Evolutionary conservation across 2,888 invertebrate genomes (phyloP).

Genomic region (Hirtodrosophila histrioides): DNA sequence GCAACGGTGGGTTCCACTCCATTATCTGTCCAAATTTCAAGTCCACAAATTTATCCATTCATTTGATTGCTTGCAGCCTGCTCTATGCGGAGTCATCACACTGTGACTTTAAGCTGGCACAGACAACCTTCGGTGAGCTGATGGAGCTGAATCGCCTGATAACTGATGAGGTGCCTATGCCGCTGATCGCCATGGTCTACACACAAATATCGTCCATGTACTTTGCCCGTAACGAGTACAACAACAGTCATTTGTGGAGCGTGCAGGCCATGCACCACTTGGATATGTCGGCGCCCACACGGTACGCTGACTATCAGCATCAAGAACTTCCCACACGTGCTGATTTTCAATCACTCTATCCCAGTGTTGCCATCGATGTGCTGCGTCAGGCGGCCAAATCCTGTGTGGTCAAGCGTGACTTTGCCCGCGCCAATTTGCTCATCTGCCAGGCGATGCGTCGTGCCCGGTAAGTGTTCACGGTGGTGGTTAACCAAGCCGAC

Average conservation of each 20-base stretch:
- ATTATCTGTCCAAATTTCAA: background rate
- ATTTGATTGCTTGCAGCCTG: conserved; percentile 86
- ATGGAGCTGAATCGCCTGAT: conserved; percentile 86
- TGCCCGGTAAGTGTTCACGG: conserved; percentile 75
- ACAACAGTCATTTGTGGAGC: conserved; percentile 92
- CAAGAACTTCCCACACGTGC: background rate
- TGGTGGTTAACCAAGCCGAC: too few relatives aligned
- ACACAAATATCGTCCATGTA: conserved; percentile 93
- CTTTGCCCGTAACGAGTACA: conserved; percentile 94
- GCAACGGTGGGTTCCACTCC: conserved; percentile 87
- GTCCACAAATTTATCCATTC: conserved; percentile 4
- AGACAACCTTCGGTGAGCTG: conserved; percentile 88
- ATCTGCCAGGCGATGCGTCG: conserved; percentile 91
- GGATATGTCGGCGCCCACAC: conserved; percentile 87
- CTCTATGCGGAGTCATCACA: conserved; percentile 93
- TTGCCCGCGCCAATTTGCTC: conserved; percentile 91
- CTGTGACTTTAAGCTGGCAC: conserved; percentile 91
- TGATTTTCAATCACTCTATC: conserved; percentile 1
- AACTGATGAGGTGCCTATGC: conserved; percentile 81
- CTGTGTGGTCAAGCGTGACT: conserved; percentile 94
- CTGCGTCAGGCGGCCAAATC: conserved; percentile 94
- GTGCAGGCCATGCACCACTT: conserved; percentile 90
- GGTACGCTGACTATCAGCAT: conserved; percentile 81
- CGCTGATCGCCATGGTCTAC: conserved; percentile 89
- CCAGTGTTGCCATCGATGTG: conserved; percentile 91